Base-by-base conservation (phyloP, 2,888 invertebrate species). In the Tenodera sinensis region DNA sequence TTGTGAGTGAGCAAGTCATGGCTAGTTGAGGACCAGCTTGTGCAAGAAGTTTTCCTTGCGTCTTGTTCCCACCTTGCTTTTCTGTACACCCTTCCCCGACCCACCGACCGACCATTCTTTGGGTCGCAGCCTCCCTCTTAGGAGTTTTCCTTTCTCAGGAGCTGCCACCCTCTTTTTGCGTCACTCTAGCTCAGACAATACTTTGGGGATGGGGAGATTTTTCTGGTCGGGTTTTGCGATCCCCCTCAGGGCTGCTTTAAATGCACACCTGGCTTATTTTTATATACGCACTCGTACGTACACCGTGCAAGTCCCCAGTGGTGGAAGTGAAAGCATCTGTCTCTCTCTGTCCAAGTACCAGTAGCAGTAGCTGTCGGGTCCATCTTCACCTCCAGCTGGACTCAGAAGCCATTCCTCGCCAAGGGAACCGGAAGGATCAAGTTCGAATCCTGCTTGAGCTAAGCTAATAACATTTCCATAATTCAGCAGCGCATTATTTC, bases 211-310 rank as follows among this genome's bases (percentile, higher is more conserved):
- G 54, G 86, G 47, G 86, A 81, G 81, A 81, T n/a, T 81, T 27
- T 54, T 54, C 54, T 25, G 86, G n/a, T n/a, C n/a, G n/a, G n/a
- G 86, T 86, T 86, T 84, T 84, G 84, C 84, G 28, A 34, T 84
- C 84, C 30, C 15, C 84, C 30, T 9, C 30, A 30, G 20, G 81
- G 54, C 86, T 86, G 54, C 81, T 86, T 81, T 86, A 25, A 86
- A 86, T 71, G 86, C 86, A 81, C 86, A 86, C 86, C 86, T 86
- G 86, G 86, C 86, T 86, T 86, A 86, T 86, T 86, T 86, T 86
- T 86, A 86, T 86, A 86, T 71, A 42, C 42, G 12, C 12, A 71
- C 28, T 86, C 2, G 30, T 30, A n/a, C n/a, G n/a, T n/a, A 28
- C 71, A 86, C 42, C 27, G 47, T 81, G 81, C 86, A 28, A 14